phyloP scores from a whole-genome alignment of 23 tunicate species.

The Styela clava region DNA sequence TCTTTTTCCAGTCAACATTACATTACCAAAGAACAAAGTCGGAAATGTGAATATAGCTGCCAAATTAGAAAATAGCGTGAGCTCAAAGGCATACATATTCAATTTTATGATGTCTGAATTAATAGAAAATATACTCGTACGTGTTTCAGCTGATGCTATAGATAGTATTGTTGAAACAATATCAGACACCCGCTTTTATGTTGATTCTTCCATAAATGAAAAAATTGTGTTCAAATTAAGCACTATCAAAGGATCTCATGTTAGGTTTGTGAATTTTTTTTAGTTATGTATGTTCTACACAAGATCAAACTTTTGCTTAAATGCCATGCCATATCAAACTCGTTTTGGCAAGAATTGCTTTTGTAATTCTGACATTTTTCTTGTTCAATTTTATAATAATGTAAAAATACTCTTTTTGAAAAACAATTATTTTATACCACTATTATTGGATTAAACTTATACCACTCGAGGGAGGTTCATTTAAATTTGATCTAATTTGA shows the following conservation, averaged over 20 bases:
- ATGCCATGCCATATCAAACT: not conserved
- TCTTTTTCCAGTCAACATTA: slow-evolving; percentile 44
- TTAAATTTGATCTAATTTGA: too few relatives aligned
- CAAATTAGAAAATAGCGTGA: slow-evolving; percentile 49
- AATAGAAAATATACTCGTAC: slow-evolving; percentile 10
- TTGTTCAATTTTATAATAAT: too few relatives aligned
- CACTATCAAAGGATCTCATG: slow-evolving; percentile 19
- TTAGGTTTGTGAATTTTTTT: slow-evolving; percentile 3
- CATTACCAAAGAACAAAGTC: slow-evolving; percentile 18
- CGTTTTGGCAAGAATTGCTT: too few relatives aligned
- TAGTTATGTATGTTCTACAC: too few relatives aligned
- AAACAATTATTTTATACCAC: too few relatives aligned
- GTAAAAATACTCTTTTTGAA: too few relatives aligned
- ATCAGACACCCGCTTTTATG: not conserved
- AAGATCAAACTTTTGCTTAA: not conserved
- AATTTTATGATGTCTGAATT: slow-evolving; percentile 41
- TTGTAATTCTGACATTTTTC: too few relatives aligned
- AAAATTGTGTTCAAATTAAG: not conserved
- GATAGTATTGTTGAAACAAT: not conserved
- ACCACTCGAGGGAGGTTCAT: too few relatives aligned
- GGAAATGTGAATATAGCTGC: slow-evolving; percentile 42
- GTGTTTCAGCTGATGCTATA: not conserved
- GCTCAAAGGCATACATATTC: slow-evolving; percentile 20
- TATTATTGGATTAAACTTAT: too few relatives aligned
- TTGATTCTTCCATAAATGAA: not conserved